These are phyloP conservation scores for Leptestheria dahalacensis DNA, from an alignment of 1,140 invertebrate species.

Conservation along the genomic window DNA sequence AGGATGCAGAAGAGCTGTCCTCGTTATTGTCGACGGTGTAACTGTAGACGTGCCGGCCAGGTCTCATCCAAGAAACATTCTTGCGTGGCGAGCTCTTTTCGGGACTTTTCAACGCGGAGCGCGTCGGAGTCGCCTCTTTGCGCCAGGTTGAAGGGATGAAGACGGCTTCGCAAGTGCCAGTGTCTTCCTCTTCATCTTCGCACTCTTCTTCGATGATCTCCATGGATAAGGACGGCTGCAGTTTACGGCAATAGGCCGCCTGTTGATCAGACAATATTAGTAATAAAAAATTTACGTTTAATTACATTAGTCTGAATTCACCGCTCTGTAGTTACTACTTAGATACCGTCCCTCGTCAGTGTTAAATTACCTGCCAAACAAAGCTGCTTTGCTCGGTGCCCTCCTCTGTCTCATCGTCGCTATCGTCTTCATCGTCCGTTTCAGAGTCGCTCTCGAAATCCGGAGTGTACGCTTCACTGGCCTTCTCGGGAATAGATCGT, in stretches of 20 bases:
- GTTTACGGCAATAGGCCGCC: background rate
- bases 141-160: conserved; percentile 43
- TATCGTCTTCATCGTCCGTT: background rate
- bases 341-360: too few species aligned
- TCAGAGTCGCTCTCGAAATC: conserved; percentile 8
- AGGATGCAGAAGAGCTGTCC: background rate
- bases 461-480: background rate
- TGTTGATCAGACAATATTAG: background rate
- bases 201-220: conserved; percentile 25
- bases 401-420: conserved; percentile 1
- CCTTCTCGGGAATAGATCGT: background rate
- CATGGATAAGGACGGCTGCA: conserved; percentile 18
- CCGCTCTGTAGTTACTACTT: too few species aligned
- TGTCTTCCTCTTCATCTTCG: conserved; percentile 26
- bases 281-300: background rate
- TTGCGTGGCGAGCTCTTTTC: conserved; percentile 26
- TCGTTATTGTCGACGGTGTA: conserved; percentile 1
- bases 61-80: conserved; percentile 4
- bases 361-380: background rate
- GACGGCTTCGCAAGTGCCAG: conserved; percentile 30
- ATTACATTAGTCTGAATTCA: too few species aligned
- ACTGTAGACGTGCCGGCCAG: background rate
- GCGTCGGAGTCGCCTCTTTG: conserved; percentile 35
- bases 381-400: conserved; percentile 3
- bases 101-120: conserved; percentile 36